Evolutionary conservation across 2,888 invertebrate species (phyloP), one percentile per base, ranked within the genome.

Genomic region (Eugnorisma glareosa): DNA sequence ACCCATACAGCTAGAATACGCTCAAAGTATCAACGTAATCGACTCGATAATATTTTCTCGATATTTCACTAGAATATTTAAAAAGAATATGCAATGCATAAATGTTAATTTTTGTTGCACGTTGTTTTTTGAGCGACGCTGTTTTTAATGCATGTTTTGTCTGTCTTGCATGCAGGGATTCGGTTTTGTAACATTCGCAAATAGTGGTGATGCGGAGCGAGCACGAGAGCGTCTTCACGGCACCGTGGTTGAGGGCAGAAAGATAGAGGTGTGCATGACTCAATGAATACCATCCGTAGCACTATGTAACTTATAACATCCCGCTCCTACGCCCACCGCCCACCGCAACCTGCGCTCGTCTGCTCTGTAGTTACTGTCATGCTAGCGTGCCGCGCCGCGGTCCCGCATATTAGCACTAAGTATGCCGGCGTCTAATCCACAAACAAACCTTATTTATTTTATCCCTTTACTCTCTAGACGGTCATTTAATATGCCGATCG

Each of bases 121-220:
- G 97, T 97, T 97, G 97, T 97, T 97, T 97, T 97, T 97, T 97
- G 97, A 97, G 97, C 97, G 97, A 97, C 97, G 97, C 97, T 97
- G 97, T 98, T 97, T 98, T 98, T 98, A 98, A 98, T 98, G 98
- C 98, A 98, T 98, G 98, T 98, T 98, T 98, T 98, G 98, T 98
- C 98, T 98, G 98, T 98, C 98, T 97, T 98, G 98, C 99, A 98
- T 98, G 98, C 99, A 99, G 99, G 99, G 99, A 98, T 99, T 99
- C 98, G 99, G 99, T 98, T 99, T 99, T 99, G 99, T 99, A 98
- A 99, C 99, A 98, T 99, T 99, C 99, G 99, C 99, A 98, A 99
- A 99, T 98, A 99, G 99, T 98, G 98, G 98, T 98, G 99, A 99
- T 98, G 99, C 99, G 97, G 99, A 99, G 98, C 98, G 99, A 98